These are phyloP conservation scores for Melanogrammus aeglefinus DNA, from an alignment of 2,797 vertebrate species.

Conservation along the genomic window DNA sequence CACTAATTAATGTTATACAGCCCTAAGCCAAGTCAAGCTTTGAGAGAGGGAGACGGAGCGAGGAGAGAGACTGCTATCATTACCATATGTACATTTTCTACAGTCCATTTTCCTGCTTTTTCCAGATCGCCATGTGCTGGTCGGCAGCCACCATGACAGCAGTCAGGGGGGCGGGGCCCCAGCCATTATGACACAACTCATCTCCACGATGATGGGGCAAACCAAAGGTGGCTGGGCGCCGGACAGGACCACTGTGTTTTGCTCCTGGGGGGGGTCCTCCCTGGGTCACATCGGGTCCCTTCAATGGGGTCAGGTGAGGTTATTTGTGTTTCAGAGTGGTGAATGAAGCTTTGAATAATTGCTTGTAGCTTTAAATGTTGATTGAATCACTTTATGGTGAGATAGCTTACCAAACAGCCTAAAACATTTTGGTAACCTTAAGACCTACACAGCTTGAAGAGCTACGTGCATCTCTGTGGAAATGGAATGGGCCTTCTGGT, in stretches of 20 bases:
- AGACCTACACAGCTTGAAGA: neutral
- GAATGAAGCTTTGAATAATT: neutral
- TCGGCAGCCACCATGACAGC: constrained; percentile 81
- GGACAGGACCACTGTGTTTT: constrained; percentile 85
- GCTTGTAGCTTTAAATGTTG: neutral
- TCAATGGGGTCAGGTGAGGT: constrained; percentile 92
- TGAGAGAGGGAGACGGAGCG: neutral
- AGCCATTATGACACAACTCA: constrained; percentile 82
- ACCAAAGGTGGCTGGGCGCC: constrained; percentile 84
- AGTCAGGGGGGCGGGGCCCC: constrained; percentile 72
- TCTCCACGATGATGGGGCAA: constrained; percentile 77
- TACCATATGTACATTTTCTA: neutral
- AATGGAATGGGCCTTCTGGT: neutral
- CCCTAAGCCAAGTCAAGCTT: neutral
- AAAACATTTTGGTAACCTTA: neutral
- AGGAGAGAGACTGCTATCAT: neutral
- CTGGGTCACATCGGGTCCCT: constrained; percentile 88
- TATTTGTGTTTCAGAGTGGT: constrained; percentile 14
- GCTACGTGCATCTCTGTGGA: no score
- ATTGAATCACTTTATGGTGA: neutral
- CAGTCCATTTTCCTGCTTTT: neutral
- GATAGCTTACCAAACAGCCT: neutral
- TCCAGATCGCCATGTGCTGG: constrained; percentile 85
- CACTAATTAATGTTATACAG: neutral
- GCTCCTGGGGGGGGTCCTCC: constrained; percentile 86